Base-by-base conservation (phyloP, 2,113 vertebrate genomes). In the Semnornis frantzii region DNA sequence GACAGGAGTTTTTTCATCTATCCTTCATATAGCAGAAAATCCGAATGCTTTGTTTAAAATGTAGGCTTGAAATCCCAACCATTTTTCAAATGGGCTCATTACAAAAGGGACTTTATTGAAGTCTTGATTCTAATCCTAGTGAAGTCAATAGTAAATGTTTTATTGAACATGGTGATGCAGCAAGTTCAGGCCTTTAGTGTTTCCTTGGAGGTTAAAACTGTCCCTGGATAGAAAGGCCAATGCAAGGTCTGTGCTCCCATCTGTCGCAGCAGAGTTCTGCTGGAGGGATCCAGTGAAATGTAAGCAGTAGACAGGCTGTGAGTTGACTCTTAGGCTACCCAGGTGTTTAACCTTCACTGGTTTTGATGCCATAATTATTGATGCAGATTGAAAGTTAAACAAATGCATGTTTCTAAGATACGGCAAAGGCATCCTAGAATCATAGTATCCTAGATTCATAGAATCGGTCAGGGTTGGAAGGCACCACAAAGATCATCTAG, bases 201-300 rank as follows among this genome's bases (percentile, higher is more conserved):
- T 94, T 93, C 70, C 55, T 95, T 85, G 90, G 85, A 92, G 95
- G 70, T 86, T 93, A 92, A 94, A 94, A 75, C 73, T 84, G 76
- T 85, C 92, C 73, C 87, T 70, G 65, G 83, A 24, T 57, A 66
- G 69, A 94, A 70, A 83, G 80, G 73, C 93, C 73, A 92, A 5
- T 0, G 1, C 30, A 48, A 82, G 73, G 85, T 78, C 70, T 64
- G 42, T 46, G 65, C 65, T 87, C 78, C 60, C 44, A 82, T 77
- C 73, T 72, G 70, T 91, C 79, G 31, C 50, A 84, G 65, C 39
- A 64, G 81, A 86, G 60, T 77, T 91, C 57, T 87, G 42, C 84
- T 79, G 75, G 48, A 83, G 69, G 15, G 48, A 71, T 52, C 63
- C 50, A 57, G 57, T 58, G 82, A 83, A 85, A 80, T 80, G 39